These are phyloP conservation scores for Eupithecia centaureata DNA, from an alignment of 2,888 invertebrate genomes.

Conservation along the genomic window DNA sequence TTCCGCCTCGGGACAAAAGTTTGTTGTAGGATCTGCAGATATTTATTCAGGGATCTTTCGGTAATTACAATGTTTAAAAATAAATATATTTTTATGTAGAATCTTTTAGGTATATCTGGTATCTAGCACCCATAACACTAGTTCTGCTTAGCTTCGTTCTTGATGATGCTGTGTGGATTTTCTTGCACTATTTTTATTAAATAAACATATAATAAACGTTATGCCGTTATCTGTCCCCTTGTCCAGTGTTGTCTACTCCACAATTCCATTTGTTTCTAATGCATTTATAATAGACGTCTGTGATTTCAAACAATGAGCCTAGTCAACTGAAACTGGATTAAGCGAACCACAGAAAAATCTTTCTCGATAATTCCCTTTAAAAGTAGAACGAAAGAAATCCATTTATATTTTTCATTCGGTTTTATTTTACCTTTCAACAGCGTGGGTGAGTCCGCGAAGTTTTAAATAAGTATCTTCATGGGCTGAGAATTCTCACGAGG, in stretches of 20 bases:
- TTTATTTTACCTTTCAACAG: conserved; percentile 18
- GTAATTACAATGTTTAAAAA: too few relatives aligned
- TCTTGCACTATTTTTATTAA: too few relatives aligned
- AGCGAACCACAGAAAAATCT: conserved; percentile 40
- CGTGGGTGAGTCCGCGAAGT: conserved; percentile 12
- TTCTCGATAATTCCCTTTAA: conserved; percentile 36
- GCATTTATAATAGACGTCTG: conserved; percentile 53
- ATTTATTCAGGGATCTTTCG: too few relatives aligned
- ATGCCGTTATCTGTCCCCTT: conserved; percentile 19
- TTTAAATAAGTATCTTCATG: conserved; percentile 9
- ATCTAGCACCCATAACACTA: too few relatives aligned
- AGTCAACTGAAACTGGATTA: conserved; percentile 51
- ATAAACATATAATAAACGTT: too few relatives aligned
- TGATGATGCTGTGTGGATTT: too few relatives aligned
- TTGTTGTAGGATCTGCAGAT: too few relatives aligned
- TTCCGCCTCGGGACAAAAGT: too few relatives aligned
- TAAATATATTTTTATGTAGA: too few relatives aligned
- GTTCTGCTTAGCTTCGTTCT: too few relatives aligned
- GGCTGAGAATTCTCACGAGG: conserved; percentile 21
- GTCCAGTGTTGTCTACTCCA: conserved; percentile 25
- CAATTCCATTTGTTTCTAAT: conserved; percentile 48
- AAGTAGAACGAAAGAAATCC: conserved; percentile 34
- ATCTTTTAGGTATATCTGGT: too few relatives aligned
- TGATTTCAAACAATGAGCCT: conserved; percentile 50
- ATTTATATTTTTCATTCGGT: conserved; percentile 23